Evolutionary conservation across 2,113 vertebrate species (phyloP).

Genomic region (Alouatta palliata): DNA sequence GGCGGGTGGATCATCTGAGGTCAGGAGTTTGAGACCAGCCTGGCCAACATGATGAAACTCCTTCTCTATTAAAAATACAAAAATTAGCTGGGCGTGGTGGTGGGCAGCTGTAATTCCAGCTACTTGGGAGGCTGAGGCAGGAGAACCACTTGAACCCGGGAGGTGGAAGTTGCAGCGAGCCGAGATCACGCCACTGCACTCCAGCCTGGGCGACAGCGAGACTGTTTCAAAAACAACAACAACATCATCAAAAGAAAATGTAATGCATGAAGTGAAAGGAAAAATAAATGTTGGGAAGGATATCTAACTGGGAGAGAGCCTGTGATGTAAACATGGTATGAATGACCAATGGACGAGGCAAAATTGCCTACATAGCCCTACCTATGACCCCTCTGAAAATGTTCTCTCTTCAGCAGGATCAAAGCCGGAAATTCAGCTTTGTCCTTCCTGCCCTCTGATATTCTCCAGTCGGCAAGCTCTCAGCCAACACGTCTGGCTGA

Average conservation of each 20-base stretch:
- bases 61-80: too few relatives aligned
- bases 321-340: not conserved
- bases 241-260: not conserved
- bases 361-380: not conserved
- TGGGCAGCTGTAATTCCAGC: too few relatives aligned
- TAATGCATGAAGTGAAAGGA: not conserved
- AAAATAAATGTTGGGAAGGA: not conserved
- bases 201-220: too few relatives aligned
- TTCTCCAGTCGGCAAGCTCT: slow-evolving; percentile 37
- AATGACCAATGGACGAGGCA: not conserved
- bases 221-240: too few relatives aligned
- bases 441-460: not conserved
- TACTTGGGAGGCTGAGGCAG: too few relatives aligned
- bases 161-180: too few relatives aligned
- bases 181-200: too few relatives aligned
- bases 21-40: too few relatives aligned
- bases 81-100: too few relatives aligned
- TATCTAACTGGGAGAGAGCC: not conserved
- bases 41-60: too few relatives aligned
- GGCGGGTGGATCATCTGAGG: too few relatives aligned
- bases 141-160: too few relatives aligned
- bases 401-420: slow-evolving; percentile 15
- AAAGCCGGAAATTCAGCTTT: slow-evolving; percentile 20
- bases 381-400: not conserved
- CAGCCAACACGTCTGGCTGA: slow-evolving; percentile 21